A percentile compares a stretch with the other conserved stretches of the same genome.
These are phyloP conservation scores for Drosophila histrio DNA, from an alignment of 2,888 invertebrate genomes.

Conservation along the genomic window DNA sequence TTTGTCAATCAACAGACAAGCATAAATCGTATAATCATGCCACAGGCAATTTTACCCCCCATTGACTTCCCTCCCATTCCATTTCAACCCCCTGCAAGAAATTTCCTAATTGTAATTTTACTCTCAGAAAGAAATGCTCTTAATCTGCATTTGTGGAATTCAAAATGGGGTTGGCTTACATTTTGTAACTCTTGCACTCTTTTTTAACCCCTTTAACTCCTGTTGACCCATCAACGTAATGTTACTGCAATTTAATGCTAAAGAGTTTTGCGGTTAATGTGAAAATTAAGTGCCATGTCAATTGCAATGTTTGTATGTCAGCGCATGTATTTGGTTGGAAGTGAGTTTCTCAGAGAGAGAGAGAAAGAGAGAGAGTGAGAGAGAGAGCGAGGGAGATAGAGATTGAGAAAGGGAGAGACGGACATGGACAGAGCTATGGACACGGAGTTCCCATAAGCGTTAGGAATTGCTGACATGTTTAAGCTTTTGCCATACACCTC, in stretches of 20 bases:
- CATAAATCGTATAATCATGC: slow-evolving; percentile 28
- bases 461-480: slow-evolving; percentile 8
- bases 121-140: background rate
- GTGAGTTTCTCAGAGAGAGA: background rate
- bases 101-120: background rate
- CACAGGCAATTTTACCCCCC: background rate
- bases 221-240: background rate
- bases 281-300: slow-evolving; percentile 73
- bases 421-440: background rate
- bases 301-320: slow-evolving; percentile 27
- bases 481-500: background rate
- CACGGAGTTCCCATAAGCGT: background rate
- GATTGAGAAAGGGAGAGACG: background rate
- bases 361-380: background rate
- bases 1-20: slow-evolving; percentile 48
- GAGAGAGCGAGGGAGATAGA: background rate
- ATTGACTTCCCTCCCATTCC: no score
- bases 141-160: slow-evolving; percentile 11
- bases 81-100: background rate
- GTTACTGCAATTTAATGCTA: slow-evolving; percentile 30
- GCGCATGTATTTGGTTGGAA: background rate
- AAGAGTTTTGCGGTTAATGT: slow-evolving; percentile 62
- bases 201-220: background rate
- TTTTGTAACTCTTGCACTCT: slow-evolving; percentile 20
- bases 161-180: slow-evolving; percentile 7